These are phyloP conservation scores for Sipha maydis DNA, from an alignment of 2,888 invertebrate genomes.

Conservation along the genomic window DNA sequence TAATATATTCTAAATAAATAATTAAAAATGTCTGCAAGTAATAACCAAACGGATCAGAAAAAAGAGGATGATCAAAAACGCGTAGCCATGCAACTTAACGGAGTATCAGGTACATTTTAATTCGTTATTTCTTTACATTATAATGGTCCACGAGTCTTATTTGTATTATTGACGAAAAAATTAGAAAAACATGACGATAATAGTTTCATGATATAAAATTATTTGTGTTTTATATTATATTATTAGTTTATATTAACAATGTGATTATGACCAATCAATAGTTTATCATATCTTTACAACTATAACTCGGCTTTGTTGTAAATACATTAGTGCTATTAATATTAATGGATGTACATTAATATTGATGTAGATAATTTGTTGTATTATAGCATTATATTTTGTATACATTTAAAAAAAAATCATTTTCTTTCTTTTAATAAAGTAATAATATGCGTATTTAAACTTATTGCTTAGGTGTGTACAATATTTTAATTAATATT, in stretches of 20 bases:
- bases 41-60: conserved; percentile 21
- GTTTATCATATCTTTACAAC: conserved; percentile 17
- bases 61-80: conserved; percentile 50
- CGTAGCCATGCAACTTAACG: conserved; percentile 12
- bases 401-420: too few species aligned
- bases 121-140: too few species aligned
- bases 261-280: not conserved
- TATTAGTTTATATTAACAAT: not conserved
- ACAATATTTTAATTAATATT: not conserved
- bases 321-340: too few species aligned
- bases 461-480: not conserved
- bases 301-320: not conserved
- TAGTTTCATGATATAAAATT: not conserved
- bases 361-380: too few species aligned
- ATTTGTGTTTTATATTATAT: not conserved
- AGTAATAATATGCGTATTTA: not conserved
- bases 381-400: too few species aligned
- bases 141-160: too few species aligned
- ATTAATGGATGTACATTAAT: too few species aligned
- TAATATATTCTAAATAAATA: not conserved
- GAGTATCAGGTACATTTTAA: conserved; percentile 11
- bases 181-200: not conserved
- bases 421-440: not conserved
- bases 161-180: too few species aligned
- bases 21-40: conserved; percentile 41